These are phyloP conservation scores for Pristiophorus japonicus DNA, from an alignment of 2,113 vertebrate genomes.

Conservation along the genomic window DNA sequence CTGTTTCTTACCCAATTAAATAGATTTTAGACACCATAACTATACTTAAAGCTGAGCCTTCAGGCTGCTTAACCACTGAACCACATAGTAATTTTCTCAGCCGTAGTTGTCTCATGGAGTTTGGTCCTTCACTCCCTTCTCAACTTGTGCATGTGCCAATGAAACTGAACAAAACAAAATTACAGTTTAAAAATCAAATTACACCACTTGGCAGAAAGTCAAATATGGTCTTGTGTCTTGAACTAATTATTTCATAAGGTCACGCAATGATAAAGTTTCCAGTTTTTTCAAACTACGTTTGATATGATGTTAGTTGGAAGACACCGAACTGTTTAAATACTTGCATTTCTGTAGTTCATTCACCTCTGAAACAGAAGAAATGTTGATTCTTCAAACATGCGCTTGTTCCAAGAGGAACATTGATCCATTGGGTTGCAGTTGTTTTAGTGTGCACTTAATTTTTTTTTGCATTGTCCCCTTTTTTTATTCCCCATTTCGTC, in stretches of 20 bases:
- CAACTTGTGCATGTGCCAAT: background rate
- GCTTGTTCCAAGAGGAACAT: background rate
- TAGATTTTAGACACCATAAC: background rate
- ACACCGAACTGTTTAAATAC: background rate
- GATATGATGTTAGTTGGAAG: background rate
- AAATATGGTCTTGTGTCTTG: constrained; percentile 1
- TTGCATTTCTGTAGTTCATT: background rate
- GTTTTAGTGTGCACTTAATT: constrained; percentile 5
- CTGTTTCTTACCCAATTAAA: background rate
- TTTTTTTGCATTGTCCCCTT: background rate
- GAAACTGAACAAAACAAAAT: constrained; percentile 7
- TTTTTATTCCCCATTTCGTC: background rate
- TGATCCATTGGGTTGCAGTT: background rate
- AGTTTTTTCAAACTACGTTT: background rate
- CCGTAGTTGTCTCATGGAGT: background rate
- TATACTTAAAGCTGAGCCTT: background rate
- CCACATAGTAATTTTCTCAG: background rate
- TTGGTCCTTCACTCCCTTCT: background rate
- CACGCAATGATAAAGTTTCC: constrained; percentile 42
- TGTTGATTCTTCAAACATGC: background rate
- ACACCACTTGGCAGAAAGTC: background rate
- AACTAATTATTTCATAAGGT: constrained; percentile 40
- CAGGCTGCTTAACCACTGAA: background rate
- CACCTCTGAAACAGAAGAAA: background rate
- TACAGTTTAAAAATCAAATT: background rate